A percentile compares a stretch with the other conserved stretches of the same genome.
These are phyloP conservation scores for Heliothis virescens DNA, from an alignment of 1,140 invertebrate genomes.

Conservation along the genomic window DNA sequence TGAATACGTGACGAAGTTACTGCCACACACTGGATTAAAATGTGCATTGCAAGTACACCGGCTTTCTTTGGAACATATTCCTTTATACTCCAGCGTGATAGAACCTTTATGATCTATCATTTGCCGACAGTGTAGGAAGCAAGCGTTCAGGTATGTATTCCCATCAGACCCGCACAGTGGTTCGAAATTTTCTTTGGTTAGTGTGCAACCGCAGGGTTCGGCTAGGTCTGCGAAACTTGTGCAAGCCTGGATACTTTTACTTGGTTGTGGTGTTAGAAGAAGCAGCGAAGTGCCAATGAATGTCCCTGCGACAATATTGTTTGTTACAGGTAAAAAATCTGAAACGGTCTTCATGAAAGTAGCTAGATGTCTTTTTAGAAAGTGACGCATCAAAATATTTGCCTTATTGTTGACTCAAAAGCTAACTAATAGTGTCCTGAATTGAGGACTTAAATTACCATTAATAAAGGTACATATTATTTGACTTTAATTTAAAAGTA, in stretches of 20 bases:
- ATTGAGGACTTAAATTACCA: too few relatives aligned
- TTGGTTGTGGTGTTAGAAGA: background rate
- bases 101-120: background rate
- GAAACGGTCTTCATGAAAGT: background rate
- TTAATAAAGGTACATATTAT: too few relatives aligned
- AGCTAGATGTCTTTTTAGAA: too few relatives aligned
- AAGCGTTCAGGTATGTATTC: conserved; percentile 3
- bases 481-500: too few relatives aligned
- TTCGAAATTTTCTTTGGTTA: background rate
- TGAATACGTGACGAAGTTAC: conserved; percentile 6
- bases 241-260: background rate
- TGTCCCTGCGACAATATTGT: background rate
- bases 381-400: too few relatives aligned
- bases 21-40: background rate
- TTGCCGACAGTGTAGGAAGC: conserved; percentile 1
- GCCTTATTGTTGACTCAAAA: too few relatives aligned
- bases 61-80: background rate
- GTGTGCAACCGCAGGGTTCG: background rate
- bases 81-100: background rate
- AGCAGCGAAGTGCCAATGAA: background rate
- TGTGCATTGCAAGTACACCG: background rate
- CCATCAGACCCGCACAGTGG: conserved; percentile 17
- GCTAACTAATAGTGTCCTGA: too few relatives aligned
- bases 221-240: background rate
- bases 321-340: background rate